Base-by-base conservation (phyloP, 2,888 invertebrate genomes). In the Cryptus viduatorius region DNA sequence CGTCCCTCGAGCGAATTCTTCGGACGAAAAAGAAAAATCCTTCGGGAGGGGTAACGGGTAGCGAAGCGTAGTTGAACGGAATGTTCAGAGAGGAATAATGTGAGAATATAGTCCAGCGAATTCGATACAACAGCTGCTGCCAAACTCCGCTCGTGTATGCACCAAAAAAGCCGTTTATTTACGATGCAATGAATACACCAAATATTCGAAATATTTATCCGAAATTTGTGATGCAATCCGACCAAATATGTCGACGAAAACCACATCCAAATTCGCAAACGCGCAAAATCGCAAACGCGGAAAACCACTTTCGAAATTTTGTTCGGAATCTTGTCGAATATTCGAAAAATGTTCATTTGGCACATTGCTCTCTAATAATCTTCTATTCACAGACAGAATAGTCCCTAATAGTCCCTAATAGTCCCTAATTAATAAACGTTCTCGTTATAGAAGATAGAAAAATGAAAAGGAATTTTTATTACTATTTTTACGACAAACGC, bases 21-120 rank as follows among this genome's bases (percentile, higher is more conserved):
- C 31, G 73, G 53, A 72, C 76, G 24, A 37, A 59, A 65, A 42
- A 8, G 80, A 69, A 83, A 72, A 76, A 72, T 78, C 81, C 69
- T 75, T 37, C 5, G 37, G 37, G 37, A n/a, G 37, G 37, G 37
- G 37, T 72, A 7, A 72, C 65, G 79, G 72, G 50, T 50, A 69
- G 50, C 48, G 61, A 44, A 56, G 50, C 50, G 61, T 48, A 73
- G 72, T 37, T 16, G 61, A 67, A 50, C 65, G 61, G 44, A 12
- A 44, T 53, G 42, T 56, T 16, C 46, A 61, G 12, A 68, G 65
- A 37, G 5, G 48, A 50, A 82, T 64, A 65, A n/a, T 44, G 24
- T 44, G 19, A 76, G 42, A 69, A 37, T 37, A 78, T 3, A 42
- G 31, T 3, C 24, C 46, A 31, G 59, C 46, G 37, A 31, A 61